Evolutionary conservation across 2,888 invertebrate species (phyloP).

Genomic region (Drosophila hamatofila): DNA sequence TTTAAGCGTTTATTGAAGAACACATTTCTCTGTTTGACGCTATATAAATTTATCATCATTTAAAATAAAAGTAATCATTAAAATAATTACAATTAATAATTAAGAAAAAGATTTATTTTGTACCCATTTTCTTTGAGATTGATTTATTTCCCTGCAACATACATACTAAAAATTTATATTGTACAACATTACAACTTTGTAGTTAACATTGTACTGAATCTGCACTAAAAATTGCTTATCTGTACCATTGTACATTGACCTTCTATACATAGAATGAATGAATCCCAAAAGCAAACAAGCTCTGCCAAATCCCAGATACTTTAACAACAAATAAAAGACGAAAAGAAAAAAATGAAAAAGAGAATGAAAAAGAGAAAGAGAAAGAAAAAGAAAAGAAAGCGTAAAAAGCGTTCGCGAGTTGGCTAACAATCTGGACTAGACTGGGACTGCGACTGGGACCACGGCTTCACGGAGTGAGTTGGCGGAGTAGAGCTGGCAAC

Average conservation of each 20-base stretch:
- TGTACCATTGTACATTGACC: slow-evolving; percentile 51
- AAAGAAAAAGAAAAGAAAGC: slow-evolving; percentile 23
- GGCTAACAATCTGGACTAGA: slow-evolving; percentile 27
- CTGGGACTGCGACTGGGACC: slow-evolving; percentile 5
- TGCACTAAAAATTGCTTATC: background rate
- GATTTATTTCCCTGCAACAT: too few relatives aligned
- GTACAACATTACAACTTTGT: too few relatives aligned
- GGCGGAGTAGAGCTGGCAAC: slow-evolving; percentile 11
- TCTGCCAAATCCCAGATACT: slow-evolving; percentile 68
- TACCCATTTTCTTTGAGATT: too few relatives aligned
- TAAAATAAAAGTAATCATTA: too few relatives aligned
- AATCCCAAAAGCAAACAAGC: slow-evolving; percentile 71
- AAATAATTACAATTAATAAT: too few relatives aligned
- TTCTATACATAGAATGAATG: slow-evolving; percentile 42
- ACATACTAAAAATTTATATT: too few relatives aligned
- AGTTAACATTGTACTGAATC: background rate
- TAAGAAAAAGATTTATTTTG: too few relatives aligned
- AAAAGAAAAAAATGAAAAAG: slow-evolving; percentile 22
- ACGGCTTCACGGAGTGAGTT: slow-evolving; percentile 9
- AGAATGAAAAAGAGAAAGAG: background rate
- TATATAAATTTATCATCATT: too few relatives aligned
- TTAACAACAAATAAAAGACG: slow-evolving; percentile 66
- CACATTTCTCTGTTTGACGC: too few relatives aligned
- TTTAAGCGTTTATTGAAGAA: background rate
- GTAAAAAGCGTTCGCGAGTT: slow-evolving; percentile 27